phyloP scores from a whole-genome alignment of 2,113 vertebrate genomes.

The Rhabdornis inornatus region DNA sequence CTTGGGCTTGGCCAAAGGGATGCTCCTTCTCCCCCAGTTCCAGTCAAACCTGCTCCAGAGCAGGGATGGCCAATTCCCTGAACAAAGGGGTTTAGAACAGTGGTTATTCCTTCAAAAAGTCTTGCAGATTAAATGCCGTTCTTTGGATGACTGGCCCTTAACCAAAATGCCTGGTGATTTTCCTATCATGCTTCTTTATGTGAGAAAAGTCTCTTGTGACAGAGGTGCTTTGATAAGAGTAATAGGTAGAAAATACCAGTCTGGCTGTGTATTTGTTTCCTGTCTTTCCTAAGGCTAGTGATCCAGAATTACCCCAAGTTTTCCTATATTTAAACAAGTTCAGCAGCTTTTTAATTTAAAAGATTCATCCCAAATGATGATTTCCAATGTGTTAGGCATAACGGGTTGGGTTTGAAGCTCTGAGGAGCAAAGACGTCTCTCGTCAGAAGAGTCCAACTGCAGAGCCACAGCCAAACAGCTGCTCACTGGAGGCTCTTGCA shows the following conservation, averaged over 20 bases:
- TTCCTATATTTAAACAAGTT: background rate
- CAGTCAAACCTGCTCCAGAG: background rate
- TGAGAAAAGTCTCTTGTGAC: background rate
- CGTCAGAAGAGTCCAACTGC: background rate
- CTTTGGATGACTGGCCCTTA: background rate
- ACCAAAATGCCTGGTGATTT: background rate
- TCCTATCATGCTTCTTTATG: background rate
- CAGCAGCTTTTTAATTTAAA: background rate
- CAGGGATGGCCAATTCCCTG: background rate
- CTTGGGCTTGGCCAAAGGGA: background rate
- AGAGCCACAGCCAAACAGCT: background rate
- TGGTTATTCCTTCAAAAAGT: background rate
- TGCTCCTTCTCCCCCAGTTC: background rate
- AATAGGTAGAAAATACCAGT: background rate
- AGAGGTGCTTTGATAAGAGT: background rate
- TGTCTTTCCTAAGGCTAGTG: background rate
- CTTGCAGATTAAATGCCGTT: background rate
- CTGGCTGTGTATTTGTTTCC: background rate
- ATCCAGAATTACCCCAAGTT: background rate
- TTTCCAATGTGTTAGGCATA: background rate
- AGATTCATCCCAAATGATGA: background rate
- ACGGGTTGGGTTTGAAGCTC: background rate
- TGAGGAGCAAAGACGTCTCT: background rate
- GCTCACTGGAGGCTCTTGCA: background rate
- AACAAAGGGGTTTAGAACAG: background rate